Base-by-base conservation (phyloP, 2,797 vertebrate genomes). In the Pantherophis vulpinus region DNA sequence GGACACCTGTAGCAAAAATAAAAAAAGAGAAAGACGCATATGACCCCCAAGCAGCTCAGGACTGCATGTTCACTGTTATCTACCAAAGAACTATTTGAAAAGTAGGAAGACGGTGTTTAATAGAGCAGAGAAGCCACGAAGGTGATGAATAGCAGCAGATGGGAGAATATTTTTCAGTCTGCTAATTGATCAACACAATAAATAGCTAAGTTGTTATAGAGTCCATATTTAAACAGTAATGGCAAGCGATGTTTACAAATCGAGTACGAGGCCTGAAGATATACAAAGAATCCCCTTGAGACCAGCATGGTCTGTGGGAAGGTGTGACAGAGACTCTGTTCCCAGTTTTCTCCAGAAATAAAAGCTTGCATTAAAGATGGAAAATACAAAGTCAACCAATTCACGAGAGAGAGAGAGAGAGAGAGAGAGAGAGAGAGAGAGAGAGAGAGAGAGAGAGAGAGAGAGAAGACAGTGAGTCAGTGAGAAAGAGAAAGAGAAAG, bases 1-100 rank as follows among this genome's bases (percentile, higher is more conserved):
- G 54, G 98, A 97, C 92, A 99, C 98, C 98, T 99, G 94, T 47
- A 37, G 93, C 92, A 2, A 96, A 97, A 96, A 94, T 3, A 0
- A 70, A 96, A 94, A 94, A 18, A 94, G 5, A 89, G 32, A 60
- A 60, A 94, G 6, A 4, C 0, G 29, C 7, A 93, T 0, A n/a
- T 47, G 11, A 4, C 27, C 27, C n/a, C 10, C 18, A 8, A 25
- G 91, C 32, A 90, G 6, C 63, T 55, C 29, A 37, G n/a, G 16
- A 51, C 42, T 20, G 23, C 5, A 2, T 20, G 37, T 23, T 11
- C 9, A 14, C n/a, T 55, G n/a, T 13, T 29, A 7, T 7, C 55
- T 3, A 25, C 25, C 6, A 74, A 90, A 63, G 55, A 86, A 61
- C 4, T 54, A 14, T 51, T 37, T 10, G 63, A 20, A 14, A 60